Conservation (phyloP, 2,888 invertebrate genomes). For the Nemotelus pantherinus region DNA sequence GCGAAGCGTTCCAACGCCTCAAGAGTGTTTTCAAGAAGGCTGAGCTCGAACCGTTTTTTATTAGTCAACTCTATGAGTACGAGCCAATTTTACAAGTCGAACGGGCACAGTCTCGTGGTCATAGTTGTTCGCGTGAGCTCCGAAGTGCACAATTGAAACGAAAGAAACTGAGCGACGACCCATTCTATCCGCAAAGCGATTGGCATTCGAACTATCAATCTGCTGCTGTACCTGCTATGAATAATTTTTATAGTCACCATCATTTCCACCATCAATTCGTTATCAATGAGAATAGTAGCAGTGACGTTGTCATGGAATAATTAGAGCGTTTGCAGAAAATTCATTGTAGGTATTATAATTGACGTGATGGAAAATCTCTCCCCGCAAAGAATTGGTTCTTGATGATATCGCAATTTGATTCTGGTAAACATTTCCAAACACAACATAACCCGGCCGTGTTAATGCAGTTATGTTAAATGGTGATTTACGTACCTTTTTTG, state of each 20-base stretch:
- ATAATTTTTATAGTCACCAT: background rate
- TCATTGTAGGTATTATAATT: background rate
- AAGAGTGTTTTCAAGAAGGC: conserved; percentile 57
- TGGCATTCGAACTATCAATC: conserved; percentile 33
- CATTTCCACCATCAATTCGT: background rate
- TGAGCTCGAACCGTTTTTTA: conserved; percentile 58
- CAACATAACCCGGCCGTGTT: background rate
- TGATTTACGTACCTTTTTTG: conserved; percentile 44
- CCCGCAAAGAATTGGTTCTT: background rate
- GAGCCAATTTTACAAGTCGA: conserved; percentile 61
- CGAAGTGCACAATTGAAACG: conserved; percentile 57
- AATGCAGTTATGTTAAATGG: conserved; percentile 28
- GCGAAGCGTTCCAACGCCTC: conserved; percentile 58
- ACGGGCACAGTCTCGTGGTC: conserved; percentile 57
- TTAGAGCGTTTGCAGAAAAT: background rate
- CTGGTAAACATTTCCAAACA: background rate
- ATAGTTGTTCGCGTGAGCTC: conserved; percentile 58
- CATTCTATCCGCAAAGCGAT: conserved; percentile 5
- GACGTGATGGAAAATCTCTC: background rate
- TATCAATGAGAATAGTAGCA: conserved; percentile 13
- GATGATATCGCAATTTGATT: background rate
- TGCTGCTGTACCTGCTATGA: background rate
- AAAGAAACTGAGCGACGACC: conserved; percentile 55
- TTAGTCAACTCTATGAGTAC: conserved; percentile 59
- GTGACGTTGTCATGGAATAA: conserved; percentile 42